Conservation (phyloP, 2,113 vertebrate species). For the Gnathonemus echidnorhynchus region DNA sequence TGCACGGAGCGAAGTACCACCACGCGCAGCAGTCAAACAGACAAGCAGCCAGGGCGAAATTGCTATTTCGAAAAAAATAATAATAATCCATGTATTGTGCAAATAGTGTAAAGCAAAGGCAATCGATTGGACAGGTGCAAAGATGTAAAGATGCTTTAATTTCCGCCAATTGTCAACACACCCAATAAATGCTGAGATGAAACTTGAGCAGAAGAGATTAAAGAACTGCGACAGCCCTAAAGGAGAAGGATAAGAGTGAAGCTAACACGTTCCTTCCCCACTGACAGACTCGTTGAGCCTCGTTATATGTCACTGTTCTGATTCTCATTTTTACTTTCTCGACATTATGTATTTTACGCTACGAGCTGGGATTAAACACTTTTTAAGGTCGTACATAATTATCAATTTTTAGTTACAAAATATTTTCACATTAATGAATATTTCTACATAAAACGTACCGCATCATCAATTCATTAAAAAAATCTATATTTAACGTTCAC, state of each 20-base stretch:
- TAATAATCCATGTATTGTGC: neutral
- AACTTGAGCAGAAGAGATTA: neutral
- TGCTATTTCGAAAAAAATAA: neutral
- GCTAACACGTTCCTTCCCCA: neutral
- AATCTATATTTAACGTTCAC: neutral
- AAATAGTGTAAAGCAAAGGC: neutral
- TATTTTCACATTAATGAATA: neutral
- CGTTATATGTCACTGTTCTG: neutral
- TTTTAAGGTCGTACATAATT: neutral
- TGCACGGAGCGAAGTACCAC: neutral
- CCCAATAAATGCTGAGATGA: neutral
- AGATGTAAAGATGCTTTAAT: neutral
- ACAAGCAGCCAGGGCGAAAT: too few relatives aligned
- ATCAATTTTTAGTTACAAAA: neutral
- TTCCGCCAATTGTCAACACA: neutral
- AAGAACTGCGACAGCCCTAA: neutral
- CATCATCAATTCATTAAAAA: neutral
- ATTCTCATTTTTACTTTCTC: neutral
- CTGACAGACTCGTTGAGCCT: neutral
- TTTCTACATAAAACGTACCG: neutral
- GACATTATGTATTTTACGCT: neutral
- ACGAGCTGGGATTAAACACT: neutral
- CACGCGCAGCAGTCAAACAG: neutral
- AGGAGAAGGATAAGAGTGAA: neutral
- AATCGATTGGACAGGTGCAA: neutral